A percentile compares a stretch with the other conserved stretches of the same genome.
These are phyloP conservation scores for Formicarius rufipectus DNA, from an alignment of 2,113 vertebrate species.

Conservation along the genomic window DNA sequence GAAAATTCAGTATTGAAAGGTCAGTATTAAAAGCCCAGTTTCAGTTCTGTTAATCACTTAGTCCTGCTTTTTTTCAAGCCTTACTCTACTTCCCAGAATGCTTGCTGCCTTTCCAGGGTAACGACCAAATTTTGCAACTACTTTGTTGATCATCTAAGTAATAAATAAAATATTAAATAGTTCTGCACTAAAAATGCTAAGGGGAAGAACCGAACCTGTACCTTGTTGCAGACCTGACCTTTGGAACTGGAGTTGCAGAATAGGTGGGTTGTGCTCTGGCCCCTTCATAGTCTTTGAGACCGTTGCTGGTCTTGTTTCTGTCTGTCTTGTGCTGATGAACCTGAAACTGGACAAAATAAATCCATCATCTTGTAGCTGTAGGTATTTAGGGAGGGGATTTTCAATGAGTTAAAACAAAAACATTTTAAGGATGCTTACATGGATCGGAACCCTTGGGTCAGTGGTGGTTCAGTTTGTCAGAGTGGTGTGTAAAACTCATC, in stretches of 20 bases:
- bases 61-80: background rate
- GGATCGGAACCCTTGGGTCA: background rate
- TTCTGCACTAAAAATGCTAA: background rate
- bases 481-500: background rate
- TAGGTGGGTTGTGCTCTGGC: background rate
- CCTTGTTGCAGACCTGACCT: background rate
- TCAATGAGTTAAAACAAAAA: background rate
- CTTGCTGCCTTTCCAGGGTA: background rate
- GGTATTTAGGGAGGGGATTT: background rate
- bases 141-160: background rate
- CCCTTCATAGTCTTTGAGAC: background rate
- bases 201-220: background rate
- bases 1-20: background rate
- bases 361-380: background rate
- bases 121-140: background rate
- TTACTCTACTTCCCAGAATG: background rate
- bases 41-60: background rate
- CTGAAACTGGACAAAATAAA: background rate
- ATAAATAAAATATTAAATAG: background rate
- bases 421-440: rapidly evolving
- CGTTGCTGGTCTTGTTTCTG: rapidly evolving
- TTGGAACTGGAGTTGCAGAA: background rate
- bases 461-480: background rate
- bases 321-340: background rate
- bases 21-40: background rate